phyloP scores from a whole-genome alignment of 2,113 vertebrate genomes.

The Charadrius vociferus region DNA sequence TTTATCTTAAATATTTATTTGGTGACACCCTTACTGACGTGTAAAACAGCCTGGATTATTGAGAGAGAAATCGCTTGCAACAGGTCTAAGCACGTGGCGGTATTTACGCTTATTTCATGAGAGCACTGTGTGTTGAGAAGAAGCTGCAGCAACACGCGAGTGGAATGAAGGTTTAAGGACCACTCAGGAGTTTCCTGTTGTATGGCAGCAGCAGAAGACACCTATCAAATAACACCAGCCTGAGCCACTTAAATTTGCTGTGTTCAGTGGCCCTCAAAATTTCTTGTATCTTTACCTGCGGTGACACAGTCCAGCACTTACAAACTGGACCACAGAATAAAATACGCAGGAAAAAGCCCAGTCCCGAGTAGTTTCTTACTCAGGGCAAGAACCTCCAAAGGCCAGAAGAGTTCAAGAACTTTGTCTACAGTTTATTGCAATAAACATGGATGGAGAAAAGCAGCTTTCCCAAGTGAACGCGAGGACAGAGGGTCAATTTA shows the following conservation, averaged over 20 bases:
- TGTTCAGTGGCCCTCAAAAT: neutral
- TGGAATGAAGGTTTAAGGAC: too few relatives aligned
- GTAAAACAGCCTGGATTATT: neutral
- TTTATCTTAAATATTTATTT: neutral
- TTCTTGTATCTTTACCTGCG: accelerated
- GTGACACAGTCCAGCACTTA: too few relatives aligned
- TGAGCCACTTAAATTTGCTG: neutral
- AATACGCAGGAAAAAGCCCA: neutral
- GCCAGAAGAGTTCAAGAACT: neutral
- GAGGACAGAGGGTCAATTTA: neutral
- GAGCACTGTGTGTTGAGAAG: accelerated
- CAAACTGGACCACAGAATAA: neutral
- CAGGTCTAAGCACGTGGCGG: accelerated
- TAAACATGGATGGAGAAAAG: neutral
- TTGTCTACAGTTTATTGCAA: neutral
- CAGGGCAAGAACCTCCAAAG: neutral
- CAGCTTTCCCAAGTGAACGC: neutral
- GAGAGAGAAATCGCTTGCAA: too few relatives aligned
- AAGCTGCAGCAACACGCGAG: too few relatives aligned
- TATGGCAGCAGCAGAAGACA: neutral
- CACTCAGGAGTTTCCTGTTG: neutral
- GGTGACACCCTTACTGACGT: neutral
- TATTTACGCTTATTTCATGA: neutral
- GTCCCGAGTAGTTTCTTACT: neutral
- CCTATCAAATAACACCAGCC: neutral